These are phyloP conservation scores for Sylvilagus floridanus DNA, from an alignment of 2,797 vertebrate species.

Conservation along the genomic window DNA sequence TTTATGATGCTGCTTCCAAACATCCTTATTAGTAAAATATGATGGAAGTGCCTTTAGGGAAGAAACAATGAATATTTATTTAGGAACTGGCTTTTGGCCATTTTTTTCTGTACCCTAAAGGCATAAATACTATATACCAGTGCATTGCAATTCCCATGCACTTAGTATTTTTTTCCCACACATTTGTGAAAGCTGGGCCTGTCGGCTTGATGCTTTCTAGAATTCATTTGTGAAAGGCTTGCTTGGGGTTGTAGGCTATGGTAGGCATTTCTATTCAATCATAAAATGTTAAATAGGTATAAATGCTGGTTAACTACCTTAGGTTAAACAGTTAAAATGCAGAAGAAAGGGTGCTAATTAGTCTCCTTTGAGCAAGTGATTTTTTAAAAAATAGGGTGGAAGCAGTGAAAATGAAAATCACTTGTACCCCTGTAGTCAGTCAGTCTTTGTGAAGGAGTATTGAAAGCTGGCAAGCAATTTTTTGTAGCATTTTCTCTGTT, in stretches of 20 bases:
- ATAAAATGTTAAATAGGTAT: conserved; percentile 30
- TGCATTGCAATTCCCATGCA: conserved; percentile 61
- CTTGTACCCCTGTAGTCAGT: not conserved
- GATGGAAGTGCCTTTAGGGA: conserved; percentile 68
- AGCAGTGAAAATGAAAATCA: not conserved
- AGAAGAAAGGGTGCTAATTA: conserved; percentile 2
- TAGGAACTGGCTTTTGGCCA: conserved; percentile 71
- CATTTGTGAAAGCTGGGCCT: conserved; percentile 48
- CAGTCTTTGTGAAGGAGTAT: not conserved
- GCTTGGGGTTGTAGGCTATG: not conserved
- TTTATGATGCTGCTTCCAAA: conserved; percentile 47
- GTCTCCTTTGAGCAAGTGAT: not conserved
- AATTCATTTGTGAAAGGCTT: conserved; percentile 66
- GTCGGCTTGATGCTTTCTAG: conserved; percentile 2
- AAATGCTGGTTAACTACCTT: not conserved
- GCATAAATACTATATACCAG: conserved; percentile 74
- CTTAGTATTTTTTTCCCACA: conserved; percentile 23
- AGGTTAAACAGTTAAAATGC: conserved; percentile 42
- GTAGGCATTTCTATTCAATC: conserved; percentile 29
- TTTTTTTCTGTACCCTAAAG: conserved; percentile 62
- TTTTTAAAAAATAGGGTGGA: not conserved
- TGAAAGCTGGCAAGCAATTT: not conserved
- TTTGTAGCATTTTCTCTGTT: not conserved
- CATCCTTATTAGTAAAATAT: conserved; percentile 75
- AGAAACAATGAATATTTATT: conserved; percentile 82